A percentile compares a stretch with the other conserved stretches of the same genome.
Conservation (phyloP, 2,888 invertebrate species). For the Caenorhabditis sp. region DNA sequence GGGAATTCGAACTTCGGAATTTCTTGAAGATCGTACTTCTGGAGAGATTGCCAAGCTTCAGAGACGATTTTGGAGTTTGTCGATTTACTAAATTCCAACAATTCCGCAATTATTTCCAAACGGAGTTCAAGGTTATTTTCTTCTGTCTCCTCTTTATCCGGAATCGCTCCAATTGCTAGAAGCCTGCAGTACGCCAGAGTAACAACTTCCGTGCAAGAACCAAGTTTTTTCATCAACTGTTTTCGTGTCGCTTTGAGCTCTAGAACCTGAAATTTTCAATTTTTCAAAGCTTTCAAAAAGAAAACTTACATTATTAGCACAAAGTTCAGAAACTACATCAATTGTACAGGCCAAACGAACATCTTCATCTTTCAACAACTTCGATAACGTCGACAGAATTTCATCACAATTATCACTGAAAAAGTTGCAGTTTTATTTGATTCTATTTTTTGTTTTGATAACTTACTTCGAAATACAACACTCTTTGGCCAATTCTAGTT, state of each 20-base stretch:
- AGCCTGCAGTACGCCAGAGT: conserved; percentile 14
- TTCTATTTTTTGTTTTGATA: conserved; percentile 1
- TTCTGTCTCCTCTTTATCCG: conserved; percentile 11
- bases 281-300: not conserved
- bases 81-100: conserved; percentile 11
- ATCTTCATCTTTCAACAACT: conserved; percentile 11
- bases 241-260: conserved; percentile 2
- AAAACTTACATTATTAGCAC: conserved; percentile 9
- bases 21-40: conserved; percentile 5
- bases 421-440: not conserved
- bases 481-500: conserved; percentile 7
- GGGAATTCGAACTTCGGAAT: not conserved
- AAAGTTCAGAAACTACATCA: conserved; percentile 2
- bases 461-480: conserved; percentile 26
- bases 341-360: conserved; percentile 1
- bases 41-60: conserved; percentile 22
- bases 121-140: conserved; percentile 5
- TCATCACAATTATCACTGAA: conserved; percentile 21
- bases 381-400: conserved; percentile 1
- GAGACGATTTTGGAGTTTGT: not conserved
- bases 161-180: not conserved
- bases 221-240: conserved; percentile 6
- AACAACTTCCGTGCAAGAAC: conserved; percentile 10
- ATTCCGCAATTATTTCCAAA: conserved; percentile 13
- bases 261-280: conserved; percentile 7